Conservation (phyloP, 2,797 vertebrate genomes). For the Alcedo quadribrachys region DNA sequence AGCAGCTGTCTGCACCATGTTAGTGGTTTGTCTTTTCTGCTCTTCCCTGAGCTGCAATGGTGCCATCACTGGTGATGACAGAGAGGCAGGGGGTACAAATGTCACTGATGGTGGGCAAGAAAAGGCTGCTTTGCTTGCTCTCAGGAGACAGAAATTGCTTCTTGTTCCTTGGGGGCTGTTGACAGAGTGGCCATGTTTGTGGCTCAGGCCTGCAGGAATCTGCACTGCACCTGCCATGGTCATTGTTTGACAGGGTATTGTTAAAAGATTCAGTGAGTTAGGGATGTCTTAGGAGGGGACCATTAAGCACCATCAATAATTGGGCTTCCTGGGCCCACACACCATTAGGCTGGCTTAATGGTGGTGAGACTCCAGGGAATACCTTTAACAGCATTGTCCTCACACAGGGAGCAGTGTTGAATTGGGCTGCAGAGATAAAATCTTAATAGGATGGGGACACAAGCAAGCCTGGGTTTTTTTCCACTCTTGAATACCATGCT, state of each 20-base stretch:
- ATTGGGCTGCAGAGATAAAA: background rate
- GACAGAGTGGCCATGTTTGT: background rate
- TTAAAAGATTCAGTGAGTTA: background rate
- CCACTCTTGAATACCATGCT: background rate
- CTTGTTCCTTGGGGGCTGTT: background rate
- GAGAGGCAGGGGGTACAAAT: background rate
- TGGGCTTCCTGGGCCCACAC: background rate
- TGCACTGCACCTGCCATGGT: background rate
- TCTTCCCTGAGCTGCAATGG: background rate
- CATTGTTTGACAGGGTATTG: background rate
- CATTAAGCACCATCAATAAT: background rate
- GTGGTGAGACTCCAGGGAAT: background rate
- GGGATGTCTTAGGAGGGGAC: background rate
- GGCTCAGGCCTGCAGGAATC: background rate
- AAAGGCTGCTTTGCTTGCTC: background rate
- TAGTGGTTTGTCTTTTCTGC: background rate
- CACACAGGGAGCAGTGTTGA: background rate
- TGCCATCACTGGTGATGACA: background rate
- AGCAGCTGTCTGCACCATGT: background rate
- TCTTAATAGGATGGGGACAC: background rate
- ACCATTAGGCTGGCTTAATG: background rate
- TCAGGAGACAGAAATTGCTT: background rate
- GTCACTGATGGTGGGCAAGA: background rate
- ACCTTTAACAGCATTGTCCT: background rate
- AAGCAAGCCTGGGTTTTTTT: rapidly evolving